Conservation (phyloP, 2,888 invertebrate genomes). For the Eupithecia vulgata region DNA sequence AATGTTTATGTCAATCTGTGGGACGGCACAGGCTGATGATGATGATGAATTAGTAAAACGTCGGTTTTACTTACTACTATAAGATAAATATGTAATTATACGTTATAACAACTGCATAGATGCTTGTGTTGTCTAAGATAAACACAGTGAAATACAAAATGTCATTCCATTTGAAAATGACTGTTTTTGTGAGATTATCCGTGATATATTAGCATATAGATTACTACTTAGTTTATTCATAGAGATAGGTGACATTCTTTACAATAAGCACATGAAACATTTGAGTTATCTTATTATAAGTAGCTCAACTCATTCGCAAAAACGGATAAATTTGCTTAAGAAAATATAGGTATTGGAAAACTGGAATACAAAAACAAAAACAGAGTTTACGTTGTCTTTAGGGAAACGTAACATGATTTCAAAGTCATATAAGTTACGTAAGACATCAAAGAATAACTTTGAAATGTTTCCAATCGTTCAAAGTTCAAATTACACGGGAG, state of each 20-base stretch:
- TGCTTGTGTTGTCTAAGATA: neutral
- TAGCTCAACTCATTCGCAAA: neutral
- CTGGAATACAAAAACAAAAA: neutral
- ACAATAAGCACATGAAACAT: too few species aligned
- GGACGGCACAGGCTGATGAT: too few species aligned
- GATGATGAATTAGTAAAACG: neutral
- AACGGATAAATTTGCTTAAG: neutral
- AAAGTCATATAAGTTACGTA: slow-evolving; percentile 14
- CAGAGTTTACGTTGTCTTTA: neutral
- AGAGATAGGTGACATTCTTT: too few species aligned
- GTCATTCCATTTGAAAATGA: too few species aligned
- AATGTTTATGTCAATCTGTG: too few species aligned
- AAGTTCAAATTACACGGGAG: slow-evolving; percentile 15
- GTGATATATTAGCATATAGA: too few species aligned
- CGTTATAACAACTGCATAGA: neutral
- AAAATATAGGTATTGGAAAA: neutral
- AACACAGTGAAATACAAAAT: neutral
- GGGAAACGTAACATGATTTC: slow-evolving; percentile 2
- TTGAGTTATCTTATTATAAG: too few species aligned
- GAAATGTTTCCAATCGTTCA: slow-evolving; percentile 10
- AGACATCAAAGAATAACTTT: slow-evolving; percentile 13
- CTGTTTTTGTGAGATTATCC: too few species aligned
- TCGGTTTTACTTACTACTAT: neutral
- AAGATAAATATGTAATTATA: neutral
- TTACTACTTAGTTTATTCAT: too few species aligned